Percentiles rank a stretch among this genome's conserved stretches.
Evolutionary conservation across 2,888 invertebrate genomes (phyloP).

Genomic region (Apoda limacodes): DNA sequence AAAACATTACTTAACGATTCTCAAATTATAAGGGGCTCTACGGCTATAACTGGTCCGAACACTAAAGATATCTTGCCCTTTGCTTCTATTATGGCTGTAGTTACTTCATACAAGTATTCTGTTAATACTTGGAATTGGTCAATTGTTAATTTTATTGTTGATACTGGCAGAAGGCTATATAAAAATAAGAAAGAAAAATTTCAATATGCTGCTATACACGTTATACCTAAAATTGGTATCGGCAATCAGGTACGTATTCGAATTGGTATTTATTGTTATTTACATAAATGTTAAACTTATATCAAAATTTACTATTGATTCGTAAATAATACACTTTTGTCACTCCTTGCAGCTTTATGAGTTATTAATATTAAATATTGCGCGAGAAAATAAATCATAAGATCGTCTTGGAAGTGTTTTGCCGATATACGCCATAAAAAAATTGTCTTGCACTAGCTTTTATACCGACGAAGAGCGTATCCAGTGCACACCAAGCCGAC

Average conservation of each 20-base stretch:
- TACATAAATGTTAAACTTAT: too few species aligned
- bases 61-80: conserved; percentile 59
- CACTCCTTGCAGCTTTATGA: too few species aligned
- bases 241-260: conserved; percentile 57
- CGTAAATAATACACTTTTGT: not conserved
- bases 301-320: not conserved
- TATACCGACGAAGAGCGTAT: too few species aligned
- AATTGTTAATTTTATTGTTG: conserved; percentile 70
- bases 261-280: too few species aligned
- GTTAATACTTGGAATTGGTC: conserved; percentile 71
- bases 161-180: conserved; percentile 51
- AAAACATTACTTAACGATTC: conserved; percentile 69
- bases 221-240: conserved; percentile 71
- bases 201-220: conserved; percentile 63
- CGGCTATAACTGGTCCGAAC: conserved; percentile 38
- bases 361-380: too few species aligned
- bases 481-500: too few species aligned
- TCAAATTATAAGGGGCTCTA: conserved; percentile 66
- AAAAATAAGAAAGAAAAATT: conserved; percentile 48
- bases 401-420: too few species aligned
- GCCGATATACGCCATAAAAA: too few species aligned
- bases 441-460: too few species aligned
- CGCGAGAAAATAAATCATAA: too few species aligned
- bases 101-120: conserved; percentile 71
- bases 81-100: conserved; percentile 69